Evolutionary conservation across 2,113 vertebrate species (phyloP).

Genomic region (Psilopsiagon aymara): DNA sequence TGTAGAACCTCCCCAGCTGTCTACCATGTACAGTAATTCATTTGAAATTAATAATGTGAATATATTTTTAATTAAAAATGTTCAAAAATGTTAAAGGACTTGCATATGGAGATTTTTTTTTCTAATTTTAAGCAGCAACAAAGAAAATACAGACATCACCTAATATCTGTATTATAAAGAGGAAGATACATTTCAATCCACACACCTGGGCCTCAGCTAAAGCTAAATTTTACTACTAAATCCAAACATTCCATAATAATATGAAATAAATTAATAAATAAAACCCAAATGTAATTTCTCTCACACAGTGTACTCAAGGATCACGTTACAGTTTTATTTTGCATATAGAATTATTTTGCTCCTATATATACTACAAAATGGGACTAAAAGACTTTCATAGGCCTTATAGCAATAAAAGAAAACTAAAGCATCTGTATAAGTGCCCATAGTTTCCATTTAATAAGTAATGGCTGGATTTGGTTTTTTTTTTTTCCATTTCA

Average conservation of each 20-base stretch:
- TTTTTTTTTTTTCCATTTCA: neutral
- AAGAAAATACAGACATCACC: neutral
- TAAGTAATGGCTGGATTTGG: neutral
- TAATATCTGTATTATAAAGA: neutral
- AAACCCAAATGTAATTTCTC: neutral
- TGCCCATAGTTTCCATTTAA: neutral
- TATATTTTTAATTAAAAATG: constrained; percentile 27
- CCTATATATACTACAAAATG: neutral
- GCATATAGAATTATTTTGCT: neutral
- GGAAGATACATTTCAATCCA: neutral
- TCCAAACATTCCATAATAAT: neutral
- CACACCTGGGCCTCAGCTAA: neutral
- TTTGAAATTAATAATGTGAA: neutral
- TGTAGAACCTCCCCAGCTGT: neutral
- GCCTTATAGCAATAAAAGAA: neutral
- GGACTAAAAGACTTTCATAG: neutral
- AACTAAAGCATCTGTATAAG: neutral
- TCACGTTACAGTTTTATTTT: neutral
- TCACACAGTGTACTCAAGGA: neutral
- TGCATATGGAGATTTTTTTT: neutral
- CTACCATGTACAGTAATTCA: neutral
- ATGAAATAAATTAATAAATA: neutral
- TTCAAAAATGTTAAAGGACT: neutral
- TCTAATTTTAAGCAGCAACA: neutral
- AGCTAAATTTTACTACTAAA: neutral